Evolutionary conservation across 2,113 vertebrate genomes (phyloP).

Genomic region (Apeltes quadracus): DNA sequence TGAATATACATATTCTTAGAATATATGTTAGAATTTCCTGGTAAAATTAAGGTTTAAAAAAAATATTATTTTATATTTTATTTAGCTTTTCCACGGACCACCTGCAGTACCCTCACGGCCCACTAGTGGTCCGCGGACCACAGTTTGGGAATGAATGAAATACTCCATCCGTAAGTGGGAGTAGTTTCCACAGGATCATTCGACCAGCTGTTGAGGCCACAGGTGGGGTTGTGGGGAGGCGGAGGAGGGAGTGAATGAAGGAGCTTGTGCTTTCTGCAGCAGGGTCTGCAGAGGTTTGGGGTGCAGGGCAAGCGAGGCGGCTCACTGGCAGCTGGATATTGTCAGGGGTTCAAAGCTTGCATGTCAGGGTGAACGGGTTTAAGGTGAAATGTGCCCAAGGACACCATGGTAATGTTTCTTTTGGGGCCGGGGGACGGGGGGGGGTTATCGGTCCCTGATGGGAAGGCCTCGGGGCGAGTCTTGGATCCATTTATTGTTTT

Average conservation of each 20-base stretch:
- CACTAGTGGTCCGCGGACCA: too few species aligned
- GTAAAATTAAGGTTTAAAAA: too few species aligned
- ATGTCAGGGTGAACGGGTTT: constrained; percentile 49
- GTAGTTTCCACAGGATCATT: constrained; percentile 43
- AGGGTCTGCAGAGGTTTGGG: constrained; percentile 33
- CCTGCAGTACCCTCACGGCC: too few species aligned
- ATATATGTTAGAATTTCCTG: too few species aligned
- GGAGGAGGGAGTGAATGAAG: constrained; percentile 6
- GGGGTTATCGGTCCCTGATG: constrained; percentile 13
- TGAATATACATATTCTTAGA: too few species aligned
- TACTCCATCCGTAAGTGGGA: constrained; percentile 11
- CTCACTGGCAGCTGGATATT: constrained; percentile 58
- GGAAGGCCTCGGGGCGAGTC: constrained; percentile 3
- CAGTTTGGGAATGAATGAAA: too few species aligned
- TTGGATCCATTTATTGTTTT: constrained; percentile 42
- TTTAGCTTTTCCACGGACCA: too few species aligned
- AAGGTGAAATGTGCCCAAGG: constrained; percentile 56
- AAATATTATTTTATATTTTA: too few species aligned
- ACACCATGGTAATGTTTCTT: constrained; percentile 51
- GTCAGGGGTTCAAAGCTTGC: constrained; percentile 47
- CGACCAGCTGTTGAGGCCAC: constrained; percentile 55
- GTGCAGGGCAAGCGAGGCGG: constrained; percentile 24
- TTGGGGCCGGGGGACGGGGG: constrained; percentile 17
- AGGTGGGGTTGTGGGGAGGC: constrained; percentile 39
- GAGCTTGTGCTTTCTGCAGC: neutral